Evolutionary conservation across 1,140 invertebrate genomes (phyloP), one percentile per base, ranked within the genome.

Genomic region (Camponotus floridanus): DNA sequence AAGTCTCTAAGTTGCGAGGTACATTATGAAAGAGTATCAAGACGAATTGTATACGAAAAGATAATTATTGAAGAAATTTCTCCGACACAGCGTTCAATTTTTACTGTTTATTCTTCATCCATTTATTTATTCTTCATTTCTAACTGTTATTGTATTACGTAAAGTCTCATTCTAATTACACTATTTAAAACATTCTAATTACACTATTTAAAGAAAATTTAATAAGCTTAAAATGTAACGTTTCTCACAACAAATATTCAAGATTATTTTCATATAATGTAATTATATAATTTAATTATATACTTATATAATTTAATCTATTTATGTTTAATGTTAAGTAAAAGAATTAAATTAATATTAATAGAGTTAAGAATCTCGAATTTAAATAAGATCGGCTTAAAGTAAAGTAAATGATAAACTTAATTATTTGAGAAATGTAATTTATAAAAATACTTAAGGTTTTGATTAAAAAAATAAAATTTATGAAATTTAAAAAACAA

Each of bases 1-100:
- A 81, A 36, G 36, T 48, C n/a, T 62, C 31, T n/a, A 74, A 83
- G 62, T 59, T 21, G 39, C n/a, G 7, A 76, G 45, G 39, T 51
- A 51, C 6, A n/a, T 76, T 13, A 64, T 67, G 21, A 64, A 84
- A 42, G 15, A 18, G 9, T n/a, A 68, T 2, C 5, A 42, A 67
- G n/a, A 39, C 36, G 2, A 48, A 26, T 2, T 61, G 42, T 39
- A 18, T 18, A 45, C 3, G 13, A 11, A 70, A 42, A 6, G 26
- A n/a, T 3, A 5, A n/a, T 21, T 0, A 8, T 61, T 61, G 5
- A 36, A n/a, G 2, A 73, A 48, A 74, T 8, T 42, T 55, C 0
- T 67, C 4, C 18, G 9, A 11, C 1, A 9, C n/a, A n/a, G 42
- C 5, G 13, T 67, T 6, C 15, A 39, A 36, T 39, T 13, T 65